A percentile compares a stretch with the other conserved stretches of the same genome.
These are phyloP conservation scores for Choloepus didactylus DNA, from an alignment of 2,797 vertebrate species.

Conservation along the genomic window DNA sequence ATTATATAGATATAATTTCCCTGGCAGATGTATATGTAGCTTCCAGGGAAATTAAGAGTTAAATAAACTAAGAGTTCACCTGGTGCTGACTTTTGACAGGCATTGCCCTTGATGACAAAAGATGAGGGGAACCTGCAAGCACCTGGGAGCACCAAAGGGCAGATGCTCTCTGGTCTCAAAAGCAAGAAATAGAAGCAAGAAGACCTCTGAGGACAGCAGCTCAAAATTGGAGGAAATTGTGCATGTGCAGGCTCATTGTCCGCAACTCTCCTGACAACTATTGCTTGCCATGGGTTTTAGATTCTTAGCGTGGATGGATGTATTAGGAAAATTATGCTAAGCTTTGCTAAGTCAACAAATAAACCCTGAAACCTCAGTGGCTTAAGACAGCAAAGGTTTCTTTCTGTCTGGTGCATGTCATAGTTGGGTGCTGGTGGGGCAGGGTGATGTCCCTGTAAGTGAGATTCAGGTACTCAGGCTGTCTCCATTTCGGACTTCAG, in stretches of 20 bases:
- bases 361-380: neutral
- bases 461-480: neutral
- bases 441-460: neutral
- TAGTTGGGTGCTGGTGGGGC: fast-evolving
- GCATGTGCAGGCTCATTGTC: fast-evolving
- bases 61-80: neutral
- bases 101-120: neutral
- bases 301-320: neutral
- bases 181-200: neutral
- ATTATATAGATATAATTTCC: too few relatives aligned
- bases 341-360: neutral
- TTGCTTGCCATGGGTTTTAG: fast-evolving
- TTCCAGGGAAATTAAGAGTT: neutral
- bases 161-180: neutral
- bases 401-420: fast-evolving
- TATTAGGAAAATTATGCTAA: fast-evolving
- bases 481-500: neutral
- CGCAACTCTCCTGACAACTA: neutral
- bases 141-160: neutral
- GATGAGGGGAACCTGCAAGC: neutral
- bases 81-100: neutral
- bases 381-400: fast-evolving
- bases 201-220: neutral
- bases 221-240: neutral
- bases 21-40: too few relatives aligned